Percentiles rank a stretch among this genome's conserved stretches.
Conservation (phyloP, 2,797 vertebrate species). For the Myotis planiceps region DNA sequence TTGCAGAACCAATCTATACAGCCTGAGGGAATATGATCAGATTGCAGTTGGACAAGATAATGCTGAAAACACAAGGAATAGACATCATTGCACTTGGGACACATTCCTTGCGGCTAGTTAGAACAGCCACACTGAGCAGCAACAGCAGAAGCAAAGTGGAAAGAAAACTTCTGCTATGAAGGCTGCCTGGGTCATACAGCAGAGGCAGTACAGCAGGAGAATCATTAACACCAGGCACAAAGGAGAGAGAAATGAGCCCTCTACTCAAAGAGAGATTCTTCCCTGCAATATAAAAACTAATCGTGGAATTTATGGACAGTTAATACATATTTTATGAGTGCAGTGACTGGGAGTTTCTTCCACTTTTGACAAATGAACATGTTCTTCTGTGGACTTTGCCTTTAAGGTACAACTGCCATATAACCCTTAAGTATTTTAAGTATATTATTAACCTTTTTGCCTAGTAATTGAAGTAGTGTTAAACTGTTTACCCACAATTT, state of each 20-base stretch:
- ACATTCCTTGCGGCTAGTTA: not conserved
- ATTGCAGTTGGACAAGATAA: not conserved
- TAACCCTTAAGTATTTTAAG: constrained; percentile 14
- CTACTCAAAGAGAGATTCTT: not conserved
- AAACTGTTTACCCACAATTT: constrained; percentile 43
- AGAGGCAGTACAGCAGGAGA: not conserved
- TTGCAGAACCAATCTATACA: not conserved
- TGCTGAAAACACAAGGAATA: not conserved
- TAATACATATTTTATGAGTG: not conserved
- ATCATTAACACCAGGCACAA: not conserved
- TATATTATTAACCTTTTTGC: constrained; percentile 32
- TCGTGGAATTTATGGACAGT: not conserved
- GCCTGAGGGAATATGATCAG: not conserved
- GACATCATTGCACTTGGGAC: not conserved
- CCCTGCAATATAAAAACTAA: not conserved
- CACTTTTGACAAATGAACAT: constrained; percentile 11
- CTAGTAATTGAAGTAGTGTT: not conserved
- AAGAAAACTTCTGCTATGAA: fast-evolving
- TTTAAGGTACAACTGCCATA: not conserved
- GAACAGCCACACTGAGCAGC: fast-evolving
- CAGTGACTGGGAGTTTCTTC: not conserved
- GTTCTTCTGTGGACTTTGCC: not conserved
- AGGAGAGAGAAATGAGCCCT: not conserved
- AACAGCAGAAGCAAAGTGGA: not conserved
- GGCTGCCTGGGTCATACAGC: not conserved